phyloP scores from a whole-genome alignment of 30 jellyfish, hydroid and myxozoan species.

The Aurelia sp. region DNA sequence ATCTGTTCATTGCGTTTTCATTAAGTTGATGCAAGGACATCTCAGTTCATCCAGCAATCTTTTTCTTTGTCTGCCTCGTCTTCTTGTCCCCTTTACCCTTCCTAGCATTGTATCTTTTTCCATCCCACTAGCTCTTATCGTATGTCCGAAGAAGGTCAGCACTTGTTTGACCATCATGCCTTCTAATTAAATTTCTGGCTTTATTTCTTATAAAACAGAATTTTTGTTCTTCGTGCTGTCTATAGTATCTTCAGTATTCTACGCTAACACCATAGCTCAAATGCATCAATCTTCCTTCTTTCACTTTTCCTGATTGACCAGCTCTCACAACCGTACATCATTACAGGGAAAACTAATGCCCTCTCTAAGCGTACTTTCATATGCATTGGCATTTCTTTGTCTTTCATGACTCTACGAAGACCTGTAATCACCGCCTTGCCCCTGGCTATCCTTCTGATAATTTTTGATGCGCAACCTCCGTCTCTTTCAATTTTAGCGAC shows the following conservation, averaged over 20 bases:
- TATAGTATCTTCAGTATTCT: too few species aligned
- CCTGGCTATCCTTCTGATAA: background rate
- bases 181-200: slow-evolving; percentile 27
- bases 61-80: too few species aligned
- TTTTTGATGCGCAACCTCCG: slow-evolving; percentile 2
- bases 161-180: slow-evolving; percentile 35
- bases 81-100: slow-evolving; percentile 7
- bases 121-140: slow-evolving; percentile 33
- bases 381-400: too few species aligned
- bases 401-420: background rate
- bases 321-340: too few species aligned
- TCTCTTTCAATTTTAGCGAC: background rate
- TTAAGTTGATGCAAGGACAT: too few species aligned
- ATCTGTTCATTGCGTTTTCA: too few species aligned
- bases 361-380: too few species aligned
- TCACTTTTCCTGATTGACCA: too few species aligned
- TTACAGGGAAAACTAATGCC: too few species aligned
- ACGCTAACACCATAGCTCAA: too few species aligned
- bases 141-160: background rate
- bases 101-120: slow-evolving; percentile 18
- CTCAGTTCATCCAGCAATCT: too few species aligned
- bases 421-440: background rate
- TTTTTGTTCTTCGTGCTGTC: background rate
- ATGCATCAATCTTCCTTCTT: too few species aligned
- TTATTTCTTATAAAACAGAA: background rate